phyloP scores from a whole-genome alignment of 2,113 vertebrate genomes.

The Ophiodon elongatus region DNA sequence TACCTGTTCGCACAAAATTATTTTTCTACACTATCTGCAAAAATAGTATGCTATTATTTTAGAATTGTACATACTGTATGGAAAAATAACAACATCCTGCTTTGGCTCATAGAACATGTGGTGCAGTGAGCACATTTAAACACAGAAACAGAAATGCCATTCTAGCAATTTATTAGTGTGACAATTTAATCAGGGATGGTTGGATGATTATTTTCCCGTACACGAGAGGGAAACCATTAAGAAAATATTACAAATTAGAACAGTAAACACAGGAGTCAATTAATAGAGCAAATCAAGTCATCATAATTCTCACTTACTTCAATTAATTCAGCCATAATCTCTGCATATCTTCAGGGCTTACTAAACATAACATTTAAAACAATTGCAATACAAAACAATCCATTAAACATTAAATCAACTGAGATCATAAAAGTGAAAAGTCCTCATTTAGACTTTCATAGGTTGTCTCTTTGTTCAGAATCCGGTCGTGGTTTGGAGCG shows the following conservation, averaged over 20 bases:
- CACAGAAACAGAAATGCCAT: not conserved
- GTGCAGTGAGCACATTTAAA: not conserved
- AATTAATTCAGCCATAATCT: conserved; percentile 36
- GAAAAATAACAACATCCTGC: not conserved
- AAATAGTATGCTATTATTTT: not conserved
- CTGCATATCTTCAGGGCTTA: conserved; percentile 11
- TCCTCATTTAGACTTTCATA: not conserved
- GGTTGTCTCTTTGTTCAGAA: not conserved
- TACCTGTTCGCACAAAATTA: not conserved
- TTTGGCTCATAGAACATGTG: not conserved
- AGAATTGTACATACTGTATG: not conserved
- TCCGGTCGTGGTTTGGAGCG: not conserved
- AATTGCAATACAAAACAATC: conserved; percentile 14
- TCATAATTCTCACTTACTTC: conserved; percentile 23
- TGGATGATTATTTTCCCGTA: conserved; percentile 27
- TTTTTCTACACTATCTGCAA: not conserved
- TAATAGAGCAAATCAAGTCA: conserved; percentile 33
- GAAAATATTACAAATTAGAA: conserved; percentile 31
- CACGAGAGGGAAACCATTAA: conserved; percentile 15
- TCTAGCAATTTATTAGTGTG: conserved; percentile 4
- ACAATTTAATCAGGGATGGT: conserved; percentile 30
- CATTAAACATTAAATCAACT: conserved; percentile 18
- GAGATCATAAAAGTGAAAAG: not conserved
- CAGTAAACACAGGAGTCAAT: conserved; percentile 33
- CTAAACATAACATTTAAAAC: conserved; percentile 11